Conservation (phyloP, 2,888 invertebrate species). For the Tribolium freemani region DNA sequence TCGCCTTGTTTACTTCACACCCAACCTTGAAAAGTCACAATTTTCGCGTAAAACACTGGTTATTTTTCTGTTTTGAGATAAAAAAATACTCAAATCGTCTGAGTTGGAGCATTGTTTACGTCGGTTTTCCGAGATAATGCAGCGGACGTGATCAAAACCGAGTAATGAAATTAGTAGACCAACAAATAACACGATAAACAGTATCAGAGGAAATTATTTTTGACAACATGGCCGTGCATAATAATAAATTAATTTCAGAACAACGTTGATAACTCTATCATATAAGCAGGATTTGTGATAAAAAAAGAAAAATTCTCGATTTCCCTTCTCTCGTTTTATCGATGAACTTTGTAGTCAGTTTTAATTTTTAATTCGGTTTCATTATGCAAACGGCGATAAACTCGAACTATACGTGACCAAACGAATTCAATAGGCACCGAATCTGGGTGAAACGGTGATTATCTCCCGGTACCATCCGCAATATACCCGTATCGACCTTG, state of each 20-base stretch:
- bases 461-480: constrained; percentile 16
- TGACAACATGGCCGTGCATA: constrained; percentile 22
- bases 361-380: background rate
- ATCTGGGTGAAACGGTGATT: constrained; percentile 23
- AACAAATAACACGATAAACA: constrained; percentile 35
- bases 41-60: background rate
- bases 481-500: constrained; percentile 19
- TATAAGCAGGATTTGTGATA: constrained; percentile 20
- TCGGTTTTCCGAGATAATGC: constrained; percentile 7
- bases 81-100: background rate
- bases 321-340: background rate
- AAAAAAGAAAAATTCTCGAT: constrained; percentile 1
- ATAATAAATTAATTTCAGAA: constrained; percentile 21
- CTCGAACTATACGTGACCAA: background rate
- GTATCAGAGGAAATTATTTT: constrained; percentile 31
- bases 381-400: constrained; percentile 3
- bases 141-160: constrained; percentile 35
- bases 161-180: constrained; percentile 35
- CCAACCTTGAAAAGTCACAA: background rate
- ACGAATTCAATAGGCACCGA: constrained; percentile 3
- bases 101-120: constrained; percentile 15
- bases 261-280: background rate
- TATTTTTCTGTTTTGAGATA: background rate
- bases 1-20: background rate
- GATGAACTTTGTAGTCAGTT: background rate